A percentile compares a stretch with the other conserved stretches of the same genome.
Evolutionary conservation across 2,797 vertebrate species (phyloP).

Genomic region (Melanotaenia boesemani): DNA sequence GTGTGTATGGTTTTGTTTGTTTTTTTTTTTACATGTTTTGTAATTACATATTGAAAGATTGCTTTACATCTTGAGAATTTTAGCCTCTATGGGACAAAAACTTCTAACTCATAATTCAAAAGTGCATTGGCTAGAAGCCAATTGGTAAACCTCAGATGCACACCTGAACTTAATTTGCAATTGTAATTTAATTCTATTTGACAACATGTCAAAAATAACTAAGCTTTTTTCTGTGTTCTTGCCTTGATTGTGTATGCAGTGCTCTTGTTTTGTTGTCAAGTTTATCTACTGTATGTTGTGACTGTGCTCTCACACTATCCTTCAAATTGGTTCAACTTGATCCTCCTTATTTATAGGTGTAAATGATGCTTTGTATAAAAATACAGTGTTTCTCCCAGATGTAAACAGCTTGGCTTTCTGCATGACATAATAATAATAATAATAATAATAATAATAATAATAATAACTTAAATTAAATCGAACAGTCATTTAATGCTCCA

Average conservation of each 20-base stretch:
- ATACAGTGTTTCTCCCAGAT: not conserved
- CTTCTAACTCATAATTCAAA: constrained; percentile 4
- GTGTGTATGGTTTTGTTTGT: not conserved
- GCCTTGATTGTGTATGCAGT: not conserved
- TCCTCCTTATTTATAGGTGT: not conserved
- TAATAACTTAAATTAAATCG: too few species aligned
- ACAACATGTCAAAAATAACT: constrained; percentile 1
- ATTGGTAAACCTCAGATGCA: not conserved
- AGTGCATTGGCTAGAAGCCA: not conserved
- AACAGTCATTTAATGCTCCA: not conserved
- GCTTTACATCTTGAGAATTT: not conserved
- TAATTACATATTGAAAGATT: not conserved
- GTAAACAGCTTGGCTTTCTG: not conserved
- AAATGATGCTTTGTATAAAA: not conserved
- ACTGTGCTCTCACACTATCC: not conserved
- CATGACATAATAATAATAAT: too few species aligned
- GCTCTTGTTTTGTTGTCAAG: not conserved
- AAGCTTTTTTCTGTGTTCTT: too few species aligned
- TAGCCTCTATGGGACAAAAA: not conserved
- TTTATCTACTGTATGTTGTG: not conserved
- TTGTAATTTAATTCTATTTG: constrained; percentile 25
- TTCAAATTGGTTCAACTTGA: not conserved
- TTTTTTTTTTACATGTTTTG: too few species aligned
- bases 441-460: too few species aligned
- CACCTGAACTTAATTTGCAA: constrained; percentile 17